Evolutionary conservation across 2,113 vertebrate genomes (phyloP).

Genomic region (Synchiropus splendidus): DNA sequence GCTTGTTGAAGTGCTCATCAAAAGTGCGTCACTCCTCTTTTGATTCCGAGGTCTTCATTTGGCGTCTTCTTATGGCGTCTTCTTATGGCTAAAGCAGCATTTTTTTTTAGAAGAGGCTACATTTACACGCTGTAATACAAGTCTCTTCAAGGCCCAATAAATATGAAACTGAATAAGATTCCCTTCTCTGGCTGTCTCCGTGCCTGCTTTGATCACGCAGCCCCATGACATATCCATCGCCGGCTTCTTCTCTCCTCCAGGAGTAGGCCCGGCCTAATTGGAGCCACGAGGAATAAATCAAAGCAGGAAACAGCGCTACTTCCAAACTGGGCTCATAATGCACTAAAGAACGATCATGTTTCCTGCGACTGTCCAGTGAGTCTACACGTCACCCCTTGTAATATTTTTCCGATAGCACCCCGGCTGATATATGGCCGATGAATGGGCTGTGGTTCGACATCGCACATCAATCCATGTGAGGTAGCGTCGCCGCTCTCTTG

Average conservation of each 20-base stretch:
- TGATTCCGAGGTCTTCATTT: slow-evolving; percentile 50
- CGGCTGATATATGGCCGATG: slow-evolving; percentile 40
- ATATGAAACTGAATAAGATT: slow-evolving; percentile 56
- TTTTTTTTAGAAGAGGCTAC: slow-evolving; percentile 39
- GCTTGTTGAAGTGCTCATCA: slow-evolving; percentile 39
- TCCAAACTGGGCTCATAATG: slow-evolving; percentile 55
- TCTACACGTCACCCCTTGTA: slow-evolving; percentile 44
- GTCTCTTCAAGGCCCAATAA: slow-evolving; percentile 60
- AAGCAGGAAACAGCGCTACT: slow-evolving; percentile 56
- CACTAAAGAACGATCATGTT: slow-evolving; percentile 38
- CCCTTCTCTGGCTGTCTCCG: slow-evolving; percentile 33
- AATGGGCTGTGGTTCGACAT: slow-evolving; percentile 38
- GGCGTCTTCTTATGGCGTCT: too few species aligned
- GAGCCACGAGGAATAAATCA: slow-evolving; percentile 64
- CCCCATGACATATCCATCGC: slow-evolving; percentile 64
- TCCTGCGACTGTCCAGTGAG: slow-evolving; percentile 34
- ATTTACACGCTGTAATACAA: slow-evolving; percentile 52
- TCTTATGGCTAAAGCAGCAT: slow-evolving; percentile 46
- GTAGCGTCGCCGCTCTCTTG: slow-evolving; percentile 55
- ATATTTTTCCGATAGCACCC: slow-evolving; percentile 32
- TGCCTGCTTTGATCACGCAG: slow-evolving; percentile 58
- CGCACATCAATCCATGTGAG: slow-evolving; percentile 50
- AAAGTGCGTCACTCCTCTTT: slow-evolving; percentile 54
- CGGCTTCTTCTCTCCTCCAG: slow-evolving; percentile 56
- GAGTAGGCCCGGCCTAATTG: slow-evolving; percentile 62